phyloP scores from a whole-genome alignment of 2,888 invertebrate genomes.

The Drosophila meridionalis region DNA sequence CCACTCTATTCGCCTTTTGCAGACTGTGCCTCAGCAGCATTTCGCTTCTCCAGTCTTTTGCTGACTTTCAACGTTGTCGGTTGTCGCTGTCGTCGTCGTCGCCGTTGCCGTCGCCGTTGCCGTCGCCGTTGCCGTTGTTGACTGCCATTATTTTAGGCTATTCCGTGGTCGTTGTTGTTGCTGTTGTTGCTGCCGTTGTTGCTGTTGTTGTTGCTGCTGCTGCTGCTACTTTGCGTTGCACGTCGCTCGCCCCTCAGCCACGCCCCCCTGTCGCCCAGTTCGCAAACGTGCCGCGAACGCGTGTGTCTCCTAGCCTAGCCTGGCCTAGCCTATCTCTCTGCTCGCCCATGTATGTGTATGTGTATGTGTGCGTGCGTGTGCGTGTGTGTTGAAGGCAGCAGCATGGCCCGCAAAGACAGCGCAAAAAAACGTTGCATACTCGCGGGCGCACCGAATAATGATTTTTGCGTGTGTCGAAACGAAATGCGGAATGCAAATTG shows the following conservation, averaged over 20 bases:
- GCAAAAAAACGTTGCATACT: constrained; percentile 72
- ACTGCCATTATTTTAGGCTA: constrained; percentile 38
- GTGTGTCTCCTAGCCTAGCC: constrained; percentile 50
- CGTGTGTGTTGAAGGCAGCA: constrained; percentile 75
- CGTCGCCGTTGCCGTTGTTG: constrained; percentile 48
- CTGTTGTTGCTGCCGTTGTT: constrained; percentile 51
- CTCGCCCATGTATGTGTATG: constrained; percentile 27
- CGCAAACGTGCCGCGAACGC: constrained; percentile 61
- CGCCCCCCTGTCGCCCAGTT: constrained; percentile 14
- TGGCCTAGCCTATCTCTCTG: constrained; percentile 54
- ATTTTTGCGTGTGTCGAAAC: constrained; percentile 66
- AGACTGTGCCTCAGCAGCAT: constrained; percentile 21
- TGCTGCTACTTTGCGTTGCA: constrained; percentile 71
- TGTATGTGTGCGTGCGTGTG: constrained; percentile 61
- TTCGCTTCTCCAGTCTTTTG: constrained; percentile 66
- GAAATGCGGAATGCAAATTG: constrained; percentile 55
- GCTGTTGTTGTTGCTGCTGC: constrained; percentile 45
- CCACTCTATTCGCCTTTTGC: constrained; percentile 13
- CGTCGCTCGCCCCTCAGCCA: constrained; percentile 26
- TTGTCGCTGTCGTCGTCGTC: constrained; percentile 27
- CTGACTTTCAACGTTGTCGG: constrained; percentile 75
- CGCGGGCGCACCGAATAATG: constrained; percentile 74
- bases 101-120: constrained; percentile 30
- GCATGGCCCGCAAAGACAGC: constrained; percentile 77
- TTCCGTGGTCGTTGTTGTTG: constrained; percentile 47